Base-by-base conservation (phyloP, 2,797 vertebrate species). In the Sebastolobus alascanus region DNA sequence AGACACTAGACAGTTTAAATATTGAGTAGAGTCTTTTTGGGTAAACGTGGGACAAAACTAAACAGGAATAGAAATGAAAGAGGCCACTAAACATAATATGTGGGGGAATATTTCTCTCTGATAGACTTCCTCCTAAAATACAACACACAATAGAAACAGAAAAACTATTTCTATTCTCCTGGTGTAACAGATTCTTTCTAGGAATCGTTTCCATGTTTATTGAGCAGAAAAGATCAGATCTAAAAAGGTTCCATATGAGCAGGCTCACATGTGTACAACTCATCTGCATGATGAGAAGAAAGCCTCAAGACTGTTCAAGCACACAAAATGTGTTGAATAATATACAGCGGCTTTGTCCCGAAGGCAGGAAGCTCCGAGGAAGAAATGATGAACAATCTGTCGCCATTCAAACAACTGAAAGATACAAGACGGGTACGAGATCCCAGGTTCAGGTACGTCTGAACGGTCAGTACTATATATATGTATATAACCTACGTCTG, bases 311-410 rank as follows among this genome's bases (percentile, higher is more conserved):
- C 37, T 29, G 59, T 35, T 84, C 31, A 20, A 18, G 82, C 74
- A 25, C 10, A 22, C 3, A 11, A 43, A 80, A 84, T 27, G 13
- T 67, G 66, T 65, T 89, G 75, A 89, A 90, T 80, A 77, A 90
- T 87, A 80, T 46, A 82, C 8, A 46, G 29, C 60, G 0, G 31
- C 54, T 59, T 56, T 4, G 8, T 35, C 74, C 61, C 3, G 8
- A 46, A 80, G 73, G 56, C 29, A 16, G 29, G 33, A 40, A 31
- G 59, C 29, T 50, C 58, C 3, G 4, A 55, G 69, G 58, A 27
- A 54, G 55, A 35, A 63, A 31, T 5, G 31, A 58, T 18, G 38
- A n/a, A 50, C 27, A 68, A 54, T 71, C n/a, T 68, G 68, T 77
- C 35, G 8, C 6, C 43, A 29, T 35, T 55, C 14, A 40, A 25